Evolutionary conservation across 2,888 invertebrate genomes (phyloP), one percentile per base, ranked within the genome.

Genomic region (Limenitis camilla): DNA sequence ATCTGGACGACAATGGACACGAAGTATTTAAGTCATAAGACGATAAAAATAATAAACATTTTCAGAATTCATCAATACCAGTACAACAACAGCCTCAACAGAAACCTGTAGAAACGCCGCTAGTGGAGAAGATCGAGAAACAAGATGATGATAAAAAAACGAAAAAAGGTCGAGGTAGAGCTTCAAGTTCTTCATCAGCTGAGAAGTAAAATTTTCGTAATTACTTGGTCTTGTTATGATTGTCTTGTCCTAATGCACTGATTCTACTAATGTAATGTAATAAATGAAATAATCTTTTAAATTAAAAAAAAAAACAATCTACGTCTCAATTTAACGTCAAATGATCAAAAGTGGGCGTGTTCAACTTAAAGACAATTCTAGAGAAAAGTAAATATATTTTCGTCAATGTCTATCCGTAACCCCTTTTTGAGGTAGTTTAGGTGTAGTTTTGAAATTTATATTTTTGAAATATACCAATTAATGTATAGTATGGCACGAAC

Each of bases 131-230:
- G 56, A 55, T 53, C 4, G 67, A 69, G 1, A 78, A 74, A 40
- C 53, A 55, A 35, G 76, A 76, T 4, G 86, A 85, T 19, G 85
- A 85, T 10, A 82, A 78, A 58, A 72, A 73, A 53, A 55, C 55
- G 55, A 82, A 74, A 58, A 85, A 81, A 58, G 78, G 80, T 29
- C 71, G 86, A 27, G 86, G 85, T 2, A 67, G 87, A 19, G 82
- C 77, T 7, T 86, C 85, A 1, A 82, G 82, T 61, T 85, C 87
- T 0, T 86, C 86, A 2, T 85, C 85, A 0, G 81, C 78, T 6
- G 87, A 87, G 64, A 87, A 86, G 70, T 87, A 71, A 76, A 55
- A 38, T 8, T 31, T 19, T 19, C 19, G 19, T 19, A 19, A 19
- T 3, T 19, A 19, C 19, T 19, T 19, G 19, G 19, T 19, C 19